Evolutionary conservation across 2,113 vertebrate genomes (phyloP), one percentile per base, ranked within the genome.

Genomic region (Gambusia affinis): DNA sequence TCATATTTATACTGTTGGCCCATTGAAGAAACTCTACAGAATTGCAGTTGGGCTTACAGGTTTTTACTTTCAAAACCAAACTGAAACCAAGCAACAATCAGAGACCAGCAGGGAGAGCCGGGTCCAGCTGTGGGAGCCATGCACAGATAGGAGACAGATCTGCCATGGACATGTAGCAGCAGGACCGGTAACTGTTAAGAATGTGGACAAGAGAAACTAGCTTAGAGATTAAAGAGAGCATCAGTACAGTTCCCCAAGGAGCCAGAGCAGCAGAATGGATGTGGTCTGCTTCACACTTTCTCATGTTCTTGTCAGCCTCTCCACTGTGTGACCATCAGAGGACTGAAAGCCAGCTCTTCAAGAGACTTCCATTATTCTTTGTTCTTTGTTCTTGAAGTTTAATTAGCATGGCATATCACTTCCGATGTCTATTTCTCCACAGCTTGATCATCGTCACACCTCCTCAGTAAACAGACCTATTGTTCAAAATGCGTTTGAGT

Each of bases 1-100:
- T 97, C 83, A 93, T 97, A 75, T 92, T 88, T 90, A 89, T 95
- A 89, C 85, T 98, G 83, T 75, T 95, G 89, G 95, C 94, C 75
- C 95, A 95, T 90, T 97, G 80, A 96, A 96, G 75, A 80, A 88
- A 91, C 88, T 78, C 64, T 76, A 81, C 81, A 88, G 85, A 93
- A 87, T 75, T 60, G 3, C 62, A 39, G 57, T 60, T 17, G 1
- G 72, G 66, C 70, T 78, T 37, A 54, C 67, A 78, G 71, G 10
- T 88, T 89, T 77, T 89, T 76, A 91, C 89, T 84, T 75, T 85
- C 84, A 85, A 84, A 83, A 91, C 86, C 87, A 91, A 90, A 91
- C 85, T 79, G 72, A 69, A 64, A 85, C 29, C 75, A 68, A 71
- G 62, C 39, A 42, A 42, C 12, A 42, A 42, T 42, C 37, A 39